Percentiles rank a stretch among this genome's conserved stretches.
phyloP scores from a whole-genome alignment of 2,113 vertebrate genomes.

The Crotalus viridis region DNA sequence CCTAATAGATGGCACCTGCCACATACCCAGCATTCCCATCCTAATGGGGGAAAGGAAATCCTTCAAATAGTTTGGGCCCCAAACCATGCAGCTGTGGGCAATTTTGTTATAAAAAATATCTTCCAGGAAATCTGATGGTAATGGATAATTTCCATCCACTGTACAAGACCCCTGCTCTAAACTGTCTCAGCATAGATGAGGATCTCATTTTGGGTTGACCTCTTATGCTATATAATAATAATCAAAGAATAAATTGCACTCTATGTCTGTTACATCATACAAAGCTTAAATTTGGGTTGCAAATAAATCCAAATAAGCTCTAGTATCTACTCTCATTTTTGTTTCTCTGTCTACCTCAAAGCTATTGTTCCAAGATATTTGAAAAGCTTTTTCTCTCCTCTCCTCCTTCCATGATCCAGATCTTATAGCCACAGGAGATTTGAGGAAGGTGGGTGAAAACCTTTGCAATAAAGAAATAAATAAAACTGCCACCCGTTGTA shows the following conservation, averaged over 20 bases:
- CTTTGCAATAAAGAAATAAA: constrained; percentile 23
- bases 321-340: background rate
- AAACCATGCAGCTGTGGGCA: too few relatives aligned
- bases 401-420: background rate
- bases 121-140: too few relatives aligned
- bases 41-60: too few relatives aligned
- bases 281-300: background rate
- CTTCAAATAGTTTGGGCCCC: too few relatives aligned
- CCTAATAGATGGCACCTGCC: too few relatives aligned
- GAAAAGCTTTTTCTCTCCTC: background rate
- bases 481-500: background rate
- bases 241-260: background rate
- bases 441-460: background rate
- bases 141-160: too few relatives aligned
- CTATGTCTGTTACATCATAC: background rate
- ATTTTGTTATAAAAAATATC: too few relatives aligned
- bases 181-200: background rate
- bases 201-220: background rate
- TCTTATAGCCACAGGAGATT: background rate
- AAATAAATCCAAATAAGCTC: background rate
- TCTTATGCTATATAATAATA: background rate
- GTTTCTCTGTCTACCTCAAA: background rate
- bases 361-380: background rate
- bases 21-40: too few relatives aligned
- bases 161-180: background rate